Conservation (phyloP, 2,888 invertebrate species). For the Tachina lurida region DNA sequence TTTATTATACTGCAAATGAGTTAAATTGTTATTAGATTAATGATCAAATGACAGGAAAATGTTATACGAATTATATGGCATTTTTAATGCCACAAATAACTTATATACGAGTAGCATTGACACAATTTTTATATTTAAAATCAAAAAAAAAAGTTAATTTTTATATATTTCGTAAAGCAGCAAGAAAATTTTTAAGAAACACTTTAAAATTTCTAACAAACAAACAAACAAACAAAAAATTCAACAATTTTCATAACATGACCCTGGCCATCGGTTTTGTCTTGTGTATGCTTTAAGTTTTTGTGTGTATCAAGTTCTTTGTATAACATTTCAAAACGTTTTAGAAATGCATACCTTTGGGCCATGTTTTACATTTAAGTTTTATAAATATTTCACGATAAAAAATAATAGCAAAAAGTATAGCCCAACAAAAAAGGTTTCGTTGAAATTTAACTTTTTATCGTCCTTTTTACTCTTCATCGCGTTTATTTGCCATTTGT, state of each 20-base stretch:
- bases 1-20: background rate
- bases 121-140: constrained; percentile 31
- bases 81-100: background rate
- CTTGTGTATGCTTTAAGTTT: constrained; percentile 3
- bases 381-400: constrained; percentile 54
- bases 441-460: constrained; percentile 48
- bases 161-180: background rate
- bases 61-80: constrained; percentile 1
- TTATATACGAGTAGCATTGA: constrained; percentile 43
- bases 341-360: constrained; percentile 62
- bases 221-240: too few species aligned
- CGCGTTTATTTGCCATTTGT: constrained; percentile 36
- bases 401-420: constrained; percentile 23
- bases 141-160: background rate
- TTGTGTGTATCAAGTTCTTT: constrained; percentile 21
- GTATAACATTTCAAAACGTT: constrained; percentile 29
- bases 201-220: constrained; percentile 2
- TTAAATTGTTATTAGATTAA: constrained; percentile 43
- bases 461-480: constrained; percentile 32
- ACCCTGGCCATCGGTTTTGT: constrained; percentile 54
- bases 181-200: constrained; percentile 6
- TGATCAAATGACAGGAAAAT: constrained; percentile 38
- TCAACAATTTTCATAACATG: background rate
- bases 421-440: constrained; percentile 32
- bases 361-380: constrained; percentile 59